Percentiles rank a stretch among this genome's conserved stretches.
phyloP scores from a whole-genome alignment of 2,113 vertebrate species.

The Campylomormyrus numenius region DNA sequence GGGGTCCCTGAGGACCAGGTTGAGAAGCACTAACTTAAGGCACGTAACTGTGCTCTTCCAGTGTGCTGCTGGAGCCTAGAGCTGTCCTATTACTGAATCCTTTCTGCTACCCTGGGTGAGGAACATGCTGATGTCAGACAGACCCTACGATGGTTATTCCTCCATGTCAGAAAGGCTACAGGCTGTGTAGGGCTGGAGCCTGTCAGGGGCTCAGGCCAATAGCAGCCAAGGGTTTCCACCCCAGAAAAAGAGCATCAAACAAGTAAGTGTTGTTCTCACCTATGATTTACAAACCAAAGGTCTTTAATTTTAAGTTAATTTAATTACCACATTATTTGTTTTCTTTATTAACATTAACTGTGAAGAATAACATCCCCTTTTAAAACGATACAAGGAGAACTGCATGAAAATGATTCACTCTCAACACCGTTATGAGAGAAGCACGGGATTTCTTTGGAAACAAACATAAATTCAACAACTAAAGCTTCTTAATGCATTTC shows the following conservation, averaged over 20 bases:
- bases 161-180: background rate
- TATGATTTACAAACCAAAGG: background rate
- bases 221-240: background rate
- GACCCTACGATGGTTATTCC: background rate
- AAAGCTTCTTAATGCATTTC: background rate
- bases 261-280: background rate
- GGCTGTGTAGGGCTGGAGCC: background rate
- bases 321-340: background rate
- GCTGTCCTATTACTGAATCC: background rate
- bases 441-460: background rate
- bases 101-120: background rate
- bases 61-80: background rate
- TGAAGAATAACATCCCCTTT: background rate
- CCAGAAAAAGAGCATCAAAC: background rate
- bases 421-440: background rate
- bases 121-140: background rate
- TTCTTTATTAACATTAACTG: background rate
- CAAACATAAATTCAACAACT: background rate
- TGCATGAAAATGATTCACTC: background rate
- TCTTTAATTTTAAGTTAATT: background rate
- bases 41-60: conserved; percentile 8
- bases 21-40: background rate
- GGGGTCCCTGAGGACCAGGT: background rate
- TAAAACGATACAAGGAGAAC: background rate
- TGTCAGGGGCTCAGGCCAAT: background rate